phyloP scores from a whole-genome alignment of 1,140 invertebrate genomes.

The Drosophila ironensis region DNA sequence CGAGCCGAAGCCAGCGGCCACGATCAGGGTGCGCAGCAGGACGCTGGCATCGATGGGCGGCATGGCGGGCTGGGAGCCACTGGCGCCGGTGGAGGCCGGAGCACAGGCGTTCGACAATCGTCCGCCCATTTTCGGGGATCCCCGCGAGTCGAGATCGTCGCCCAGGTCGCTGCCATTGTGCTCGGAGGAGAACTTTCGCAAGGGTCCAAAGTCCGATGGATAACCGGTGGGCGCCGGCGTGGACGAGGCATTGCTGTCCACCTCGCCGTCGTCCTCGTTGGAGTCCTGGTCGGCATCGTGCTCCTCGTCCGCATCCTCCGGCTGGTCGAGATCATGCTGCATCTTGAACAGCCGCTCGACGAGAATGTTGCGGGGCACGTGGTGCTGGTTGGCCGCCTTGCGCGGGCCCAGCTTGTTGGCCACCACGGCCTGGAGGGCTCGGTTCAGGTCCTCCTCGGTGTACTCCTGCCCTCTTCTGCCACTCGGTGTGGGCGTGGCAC shows the following conservation, averaged over 20 bases:
- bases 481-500: conserved; percentile 81
- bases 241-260: conserved; percentile 69
- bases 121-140: conserved; percentile 51
- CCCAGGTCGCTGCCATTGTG: conserved; percentile 71
- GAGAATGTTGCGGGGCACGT: conserved; percentile 96
- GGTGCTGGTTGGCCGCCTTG: conserved; percentile 95
- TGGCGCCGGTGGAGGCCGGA: neutral
- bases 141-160: conserved; percentile 43
- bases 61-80: conserved; percentile 16
- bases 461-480: conserved; percentile 86
- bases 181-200: conserved; percentile 62
- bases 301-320: conserved; percentile 83
- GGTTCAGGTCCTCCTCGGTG: conserved; percentile 95
- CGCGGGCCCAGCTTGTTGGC: conserved; percentile 95
- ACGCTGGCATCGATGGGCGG: conserved; percentile 79
- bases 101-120: conserved; percentile 34
- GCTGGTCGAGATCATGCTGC: conserved; percentile 82
- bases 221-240: conserved; percentile 50
- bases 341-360: conserved; percentile 96
- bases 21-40: conserved; percentile 68
- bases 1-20: conserved; percentile 52
- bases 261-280: conserved; percentile 39
- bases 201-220: conserved; percentile 39
- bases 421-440: conserved; percentile 95
- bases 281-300: conserved; percentile 37